A percentile compares a stretch with the other conserved stretches of the same genome.
These are phyloP conservation scores for Boulengeromyrus knoepffleri DNA, from an alignment of 2,113 vertebrate genomes.

Conservation along the genomic window DNA sequence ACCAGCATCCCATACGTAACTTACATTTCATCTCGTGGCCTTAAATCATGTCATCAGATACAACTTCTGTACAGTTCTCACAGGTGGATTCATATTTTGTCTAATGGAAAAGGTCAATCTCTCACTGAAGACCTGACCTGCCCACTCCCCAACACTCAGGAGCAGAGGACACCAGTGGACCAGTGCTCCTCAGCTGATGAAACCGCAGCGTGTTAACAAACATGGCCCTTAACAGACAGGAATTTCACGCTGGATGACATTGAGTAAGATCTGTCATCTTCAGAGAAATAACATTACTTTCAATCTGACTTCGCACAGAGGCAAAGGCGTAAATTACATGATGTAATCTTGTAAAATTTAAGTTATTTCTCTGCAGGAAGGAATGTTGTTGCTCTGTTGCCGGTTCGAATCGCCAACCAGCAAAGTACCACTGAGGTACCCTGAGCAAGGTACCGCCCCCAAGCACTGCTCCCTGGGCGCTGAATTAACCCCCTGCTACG, in stretches of 20 bases:
- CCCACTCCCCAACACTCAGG: neutral
- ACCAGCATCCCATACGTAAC: neutral
- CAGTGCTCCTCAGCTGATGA: neutral
- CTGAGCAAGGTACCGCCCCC: no score
- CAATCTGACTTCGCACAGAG: neutral
- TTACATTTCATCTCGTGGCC: neutral
- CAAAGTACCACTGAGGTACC: no score
- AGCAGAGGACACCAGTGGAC: neutral
- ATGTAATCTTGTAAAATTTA: neutral
- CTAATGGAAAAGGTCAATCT: neutral
- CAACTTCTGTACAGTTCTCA: neutral
- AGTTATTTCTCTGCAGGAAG: neutral
- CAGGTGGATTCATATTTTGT: neutral
- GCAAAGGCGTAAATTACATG: neutral
- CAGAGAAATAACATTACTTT: neutral
- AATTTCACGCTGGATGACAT: neutral
- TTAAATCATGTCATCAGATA: neutral
- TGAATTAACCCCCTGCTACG: no score
- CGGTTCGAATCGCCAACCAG: no score
- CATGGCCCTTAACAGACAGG: neutral
- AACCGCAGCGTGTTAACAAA: neutral
- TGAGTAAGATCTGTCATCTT: neutral
- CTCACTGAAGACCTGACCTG: neutral
- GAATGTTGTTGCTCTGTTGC: no score
- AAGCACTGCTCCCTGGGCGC: no score